Evolutionary conservation across 2,113 vertebrate species (phyloP), one percentile per base, ranked within the genome.

Genomic region (Rallus limicola): DNA sequence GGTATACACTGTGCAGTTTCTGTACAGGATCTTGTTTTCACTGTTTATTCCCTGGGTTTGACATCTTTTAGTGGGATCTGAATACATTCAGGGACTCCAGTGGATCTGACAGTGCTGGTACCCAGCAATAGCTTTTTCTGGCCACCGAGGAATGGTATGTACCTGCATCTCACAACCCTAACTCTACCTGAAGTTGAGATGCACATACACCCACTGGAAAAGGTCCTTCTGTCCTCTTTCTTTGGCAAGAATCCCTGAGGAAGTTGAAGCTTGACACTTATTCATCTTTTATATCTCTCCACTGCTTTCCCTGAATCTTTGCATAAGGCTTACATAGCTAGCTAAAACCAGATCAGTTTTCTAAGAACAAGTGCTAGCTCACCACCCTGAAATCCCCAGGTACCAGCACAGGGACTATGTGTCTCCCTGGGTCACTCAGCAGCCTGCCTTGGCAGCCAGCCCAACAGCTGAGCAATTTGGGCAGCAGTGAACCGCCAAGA

Each of bases 401-500:
- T 65, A 40, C 10, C 29, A 53, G 34, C 25, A 40, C 10, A 34
- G 21, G 12, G 36, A 5, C 59, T 40, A 1, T 20, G 3, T 4
- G 2, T 38, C 59, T 70, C n/a, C 34, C 13, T 2, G 4, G 26
- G 81, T 79, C 75, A 65, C 36, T 20, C 18, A 34, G 65, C 34
- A 53, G 40, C n/a, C 42, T 53, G 9, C 13, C 18, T 44, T 10
- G 69, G 72, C 48, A 59, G 34, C 58, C 44, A 82, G 48, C 42
- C 52, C 29, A 42, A 29, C 2, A 65, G 10, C 48, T 50, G 58
- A 48, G 53, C 34, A 64, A 52, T 13, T 11, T 13, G 26, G 34
- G 31, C 59, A 71, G 69, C 40, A 23, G 15, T 6, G 21, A 68
- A 46, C 46, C 6, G 8, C 0, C 0, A 36, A 75, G 19, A 79